phyloP scores from a whole-genome alignment of 2,797 vertebrate genomes.

The Spinibarbus caldwelli region DNA sequence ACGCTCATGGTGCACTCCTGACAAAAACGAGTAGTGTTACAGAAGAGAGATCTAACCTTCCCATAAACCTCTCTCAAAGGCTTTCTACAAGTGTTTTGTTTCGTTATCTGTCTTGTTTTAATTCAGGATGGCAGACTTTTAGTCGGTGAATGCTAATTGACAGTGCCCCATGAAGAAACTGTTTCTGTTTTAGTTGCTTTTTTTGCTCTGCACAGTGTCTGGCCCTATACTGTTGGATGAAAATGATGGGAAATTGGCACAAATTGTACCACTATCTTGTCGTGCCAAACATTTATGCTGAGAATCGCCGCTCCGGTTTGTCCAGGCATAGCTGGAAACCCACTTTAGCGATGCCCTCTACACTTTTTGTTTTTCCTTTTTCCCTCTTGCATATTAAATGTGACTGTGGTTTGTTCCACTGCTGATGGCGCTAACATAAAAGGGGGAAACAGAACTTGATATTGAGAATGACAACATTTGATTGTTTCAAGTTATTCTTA shows the following conservation, averaged over 20 bases:
- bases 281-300: slow-evolving; percentile 54
- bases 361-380: slow-evolving; percentile 20
- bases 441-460: slow-evolving; percentile 60
- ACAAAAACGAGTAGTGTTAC: slow-evolving; percentile 25
- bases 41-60: slow-evolving; percentile 30
- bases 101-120: slow-evolving; percentile 48
- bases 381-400: slow-evolving; percentile 42
- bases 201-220: slow-evolving; percentile 45
- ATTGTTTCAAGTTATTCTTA: slow-evolving; percentile 63
- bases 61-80: slow-evolving; percentile 33
- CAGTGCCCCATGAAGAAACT: slow-evolving; percentile 42
- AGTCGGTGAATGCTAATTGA: slow-evolving; percentile 35
- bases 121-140: slow-evolving; percentile 48
- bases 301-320: slow-evolving; percentile 48
- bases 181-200: slow-evolving; percentile 49
- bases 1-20: slow-evolving; percentile 32
- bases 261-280: slow-evolving; percentile 50
- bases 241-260: slow-evolving; percentile 54
- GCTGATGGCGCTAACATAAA: slow-evolving; percentile 59
- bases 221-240: slow-evolving; percentile 52
- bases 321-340: slow-evolving; percentile 57
- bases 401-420: slow-evolving; percentile 62
- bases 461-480: slow-evolving; percentile 62
- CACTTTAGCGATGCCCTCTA: slow-evolving; percentile 45
- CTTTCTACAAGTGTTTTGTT: slow-evolving; percentile 33